A percentile compares a stretch with the other conserved stretches of the same genome.
phyloP scores from a whole-genome alignment of 2,797 vertebrate genomes.

The Poecilia velifera region DNA sequence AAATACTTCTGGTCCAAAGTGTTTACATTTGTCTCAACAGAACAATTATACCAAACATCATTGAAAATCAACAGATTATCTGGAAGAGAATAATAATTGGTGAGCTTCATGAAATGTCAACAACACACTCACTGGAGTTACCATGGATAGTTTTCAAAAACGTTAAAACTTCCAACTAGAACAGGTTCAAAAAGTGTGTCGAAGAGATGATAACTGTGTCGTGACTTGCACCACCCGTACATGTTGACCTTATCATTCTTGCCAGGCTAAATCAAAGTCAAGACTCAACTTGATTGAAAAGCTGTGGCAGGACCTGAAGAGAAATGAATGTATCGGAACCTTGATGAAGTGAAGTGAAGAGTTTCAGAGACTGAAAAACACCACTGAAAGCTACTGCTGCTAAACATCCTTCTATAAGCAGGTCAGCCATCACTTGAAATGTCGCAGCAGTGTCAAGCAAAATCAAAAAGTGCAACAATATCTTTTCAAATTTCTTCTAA shows the following conservation, averaged over 20 bases:
- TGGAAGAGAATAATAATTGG: no score
- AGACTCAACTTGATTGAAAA: background rate
- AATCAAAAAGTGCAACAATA: background rate
- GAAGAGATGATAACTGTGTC: background rate
- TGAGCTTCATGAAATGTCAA: no score
- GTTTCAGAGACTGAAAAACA: background rate
- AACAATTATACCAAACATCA: no score
- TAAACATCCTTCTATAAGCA: background rate
- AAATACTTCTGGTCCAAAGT: no score
- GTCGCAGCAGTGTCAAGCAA: background rate
- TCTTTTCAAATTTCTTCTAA: background rate
- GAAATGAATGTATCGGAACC: background rate
- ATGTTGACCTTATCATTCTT: background rate
- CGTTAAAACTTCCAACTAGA: background rate
- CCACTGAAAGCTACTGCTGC: background rate
- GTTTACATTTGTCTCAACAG: no score
- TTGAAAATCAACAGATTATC: no score
- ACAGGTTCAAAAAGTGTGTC: background rate
- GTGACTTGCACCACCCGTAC: background rate
- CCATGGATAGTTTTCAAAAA: background rate
- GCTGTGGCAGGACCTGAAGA: background rate
- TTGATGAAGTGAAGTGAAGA: background rate
- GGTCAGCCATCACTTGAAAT: background rate
- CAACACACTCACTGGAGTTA: background rate
- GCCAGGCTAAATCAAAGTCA: background rate